Evolutionary conservation across 2,888 invertebrate genomes (phyloP).

Genomic region (Ischnura elegans): DNA sequence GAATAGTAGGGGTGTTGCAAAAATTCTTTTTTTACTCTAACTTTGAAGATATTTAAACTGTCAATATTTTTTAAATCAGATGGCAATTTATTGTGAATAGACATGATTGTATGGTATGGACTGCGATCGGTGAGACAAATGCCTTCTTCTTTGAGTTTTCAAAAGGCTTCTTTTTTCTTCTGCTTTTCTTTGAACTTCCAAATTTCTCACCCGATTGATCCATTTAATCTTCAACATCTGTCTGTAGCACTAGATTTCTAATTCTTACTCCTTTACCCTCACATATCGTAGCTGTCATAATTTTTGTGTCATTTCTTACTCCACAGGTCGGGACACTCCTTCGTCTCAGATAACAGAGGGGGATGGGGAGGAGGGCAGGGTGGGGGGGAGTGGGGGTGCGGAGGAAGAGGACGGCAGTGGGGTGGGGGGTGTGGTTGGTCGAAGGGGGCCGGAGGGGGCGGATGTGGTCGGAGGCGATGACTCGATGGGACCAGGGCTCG

Average conservation of each 20-base stretch:
- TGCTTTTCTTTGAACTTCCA: not conserved
- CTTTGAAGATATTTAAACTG: too few species aligned
- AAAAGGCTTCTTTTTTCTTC: not conserved
- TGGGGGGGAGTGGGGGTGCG: slow-evolving; percentile 52
- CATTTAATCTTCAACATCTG: too few species aligned
- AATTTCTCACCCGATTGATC: too few species aligned
- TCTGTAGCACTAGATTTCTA: too few species aligned
- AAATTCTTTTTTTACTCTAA: too few species aligned
- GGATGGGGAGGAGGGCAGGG: slow-evolving; percentile 78
- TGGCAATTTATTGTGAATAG: too few species aligned
- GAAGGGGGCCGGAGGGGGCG: not conserved
- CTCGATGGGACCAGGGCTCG: slow-evolving; percentile 1
- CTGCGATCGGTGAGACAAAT: too few species aligned
- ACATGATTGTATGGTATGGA: too few species aligned
- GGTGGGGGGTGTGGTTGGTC: slow-evolving; percentile 77
- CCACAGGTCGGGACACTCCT: slow-evolving; percentile 92
- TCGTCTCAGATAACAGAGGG: slow-evolving; percentile 94
- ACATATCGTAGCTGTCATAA: not conserved
- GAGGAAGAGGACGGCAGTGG: slow-evolving; percentile 70
- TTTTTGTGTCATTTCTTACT: not conserved
- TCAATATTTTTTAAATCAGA: too few species aligned
- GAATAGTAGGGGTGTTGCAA: too few species aligned
- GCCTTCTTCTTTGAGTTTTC: not conserved
- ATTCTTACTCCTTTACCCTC: not conserved
- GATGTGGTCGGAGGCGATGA: slow-evolving; percentile 9